Evolutionary conservation across 2,113 vertebrate species (phyloP), one percentile per base, ranked within the genome.

Genomic region (Mionectes macconnelli): DNA sequence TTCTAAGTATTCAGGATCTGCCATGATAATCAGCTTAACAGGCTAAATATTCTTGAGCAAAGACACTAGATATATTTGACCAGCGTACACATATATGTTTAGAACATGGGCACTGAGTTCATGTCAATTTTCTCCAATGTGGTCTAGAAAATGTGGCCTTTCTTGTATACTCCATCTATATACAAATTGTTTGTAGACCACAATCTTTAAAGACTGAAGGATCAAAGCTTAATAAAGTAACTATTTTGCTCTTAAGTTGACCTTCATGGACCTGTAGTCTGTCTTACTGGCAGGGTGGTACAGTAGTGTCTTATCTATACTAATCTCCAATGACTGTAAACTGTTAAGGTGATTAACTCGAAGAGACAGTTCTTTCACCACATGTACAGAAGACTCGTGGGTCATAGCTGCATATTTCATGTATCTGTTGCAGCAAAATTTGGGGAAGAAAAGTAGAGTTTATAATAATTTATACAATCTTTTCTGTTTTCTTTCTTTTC

Each of bases 261-360:
- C 87, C 59, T 93, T 20, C 82, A n/a, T 77, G 42, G 45, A 84
- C 44, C 28, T 66, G 31, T 49, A 57, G 75, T 87, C 45, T 87
- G 25, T 76, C 63, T 79, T 53, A 57, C 40, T 76, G 55, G 49
- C 33, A 88, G 63, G 35, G 45, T 69, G 45, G 37, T 86, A 88
- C 55, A 77, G 72, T 31, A 83, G 33, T 73, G 59, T 89, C 57
- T 93, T 67, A 22, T 93, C 44, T 80, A 33, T 31, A 72, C 44
- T 93, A 91, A 96, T 94, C 84, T 95, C 24, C 63, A 90, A 3
- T 59, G 93, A 89, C 93, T 85, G 81, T 73, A 96, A 95, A 95
- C 37, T 93, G 84, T 50, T 93, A 94, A 93, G 49, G 62, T 94
- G 91, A 93, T 90, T 92, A 97, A 92, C 62, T 64, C 28, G 62